Evolutionary conservation across 2,113 vertebrate species (phyloP), one percentile per base, ranked within the genome.

Genomic region (Gobiocypris rarus): DNA sequence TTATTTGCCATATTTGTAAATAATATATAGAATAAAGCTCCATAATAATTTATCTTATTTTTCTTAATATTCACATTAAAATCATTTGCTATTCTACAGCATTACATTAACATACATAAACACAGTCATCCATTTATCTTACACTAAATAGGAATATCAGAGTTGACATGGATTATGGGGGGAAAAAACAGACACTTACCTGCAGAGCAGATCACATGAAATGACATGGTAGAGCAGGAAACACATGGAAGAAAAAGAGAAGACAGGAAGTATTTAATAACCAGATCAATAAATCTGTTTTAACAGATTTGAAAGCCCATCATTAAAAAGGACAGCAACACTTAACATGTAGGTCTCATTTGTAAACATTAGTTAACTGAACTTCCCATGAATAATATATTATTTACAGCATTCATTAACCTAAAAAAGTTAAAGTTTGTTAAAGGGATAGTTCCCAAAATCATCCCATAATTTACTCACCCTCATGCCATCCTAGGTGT

Each of bases 171-270:
- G 34, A 43, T 71, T 43, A 50, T 17, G 45, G 3, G 73, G 19
- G 7, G 8, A 31, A 52, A 17, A 50, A 28, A 48, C 63, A 70
- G 24, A n/a, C 69, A 75, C 73, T 75, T 75, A 75, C 73, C 73
- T 75, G 26, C 13, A 52, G 45, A 50, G 24, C 24, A 75, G 24
- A 31, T 75, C 73, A 2, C 48, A 52, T 28, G 73, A 31, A 7
- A 75, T 52, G 69, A 24, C 22, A 70, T 43, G 38, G 67, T 43
- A 50, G n/a, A 26, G 15, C 71, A 50, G 24, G 73, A 52, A 28
- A 52, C 45, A 75, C 19, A 28, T 75, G 26, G 45, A 75, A 52
- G 24, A 52, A 31, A 75, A 19, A 75, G 14, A 75, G 8, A 75
- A 28, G 17, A 74, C 5, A 74, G 45, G 17, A 17, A 17, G 24